Percentiles rank a stretch among this genome's conserved stretches.
Conservation (phyloP, 2,888 invertebrate species). For the Cetonia aurata region DNA sequence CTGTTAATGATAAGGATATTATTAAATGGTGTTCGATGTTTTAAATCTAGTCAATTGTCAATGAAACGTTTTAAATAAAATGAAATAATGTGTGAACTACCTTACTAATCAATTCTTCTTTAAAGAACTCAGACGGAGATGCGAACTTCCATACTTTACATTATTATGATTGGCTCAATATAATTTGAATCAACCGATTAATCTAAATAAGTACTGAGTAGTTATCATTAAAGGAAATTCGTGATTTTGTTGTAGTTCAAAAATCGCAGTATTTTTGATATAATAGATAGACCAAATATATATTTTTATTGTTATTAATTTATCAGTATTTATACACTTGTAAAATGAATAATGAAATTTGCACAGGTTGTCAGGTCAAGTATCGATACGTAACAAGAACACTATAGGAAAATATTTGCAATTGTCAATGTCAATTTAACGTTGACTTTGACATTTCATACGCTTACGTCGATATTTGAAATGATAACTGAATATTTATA, state of each 20-base stretch:
- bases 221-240: no score
- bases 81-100: conserved; percentile 19
- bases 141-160: conserved; percentile 16
- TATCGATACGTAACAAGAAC: no score
- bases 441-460: no score
- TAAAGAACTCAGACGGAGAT: not conserved
- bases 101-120: conserved; percentile 8
- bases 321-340: no score
- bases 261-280: conserved; percentile 13
- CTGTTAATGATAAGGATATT: conserved; percentile 28
- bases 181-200: conserved; percentile 34
- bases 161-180: conserved; percentile 2
- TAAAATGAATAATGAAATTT: no score
- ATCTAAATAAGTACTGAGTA: not conserved
- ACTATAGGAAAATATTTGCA: no score
- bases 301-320: not conserved
- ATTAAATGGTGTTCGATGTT: conserved; percentile 36
- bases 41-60: conserved; percentile 35
- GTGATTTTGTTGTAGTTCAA: not conserved
- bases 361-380: no score
- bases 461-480: no score
- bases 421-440: no score
- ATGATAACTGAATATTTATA: no score
- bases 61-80: conserved; percentile 5
- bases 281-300: conserved; percentile 8